Base-by-base conservation (phyloP, 2,888 invertebrate species). In the Drosophila trichaetosa region DNA sequence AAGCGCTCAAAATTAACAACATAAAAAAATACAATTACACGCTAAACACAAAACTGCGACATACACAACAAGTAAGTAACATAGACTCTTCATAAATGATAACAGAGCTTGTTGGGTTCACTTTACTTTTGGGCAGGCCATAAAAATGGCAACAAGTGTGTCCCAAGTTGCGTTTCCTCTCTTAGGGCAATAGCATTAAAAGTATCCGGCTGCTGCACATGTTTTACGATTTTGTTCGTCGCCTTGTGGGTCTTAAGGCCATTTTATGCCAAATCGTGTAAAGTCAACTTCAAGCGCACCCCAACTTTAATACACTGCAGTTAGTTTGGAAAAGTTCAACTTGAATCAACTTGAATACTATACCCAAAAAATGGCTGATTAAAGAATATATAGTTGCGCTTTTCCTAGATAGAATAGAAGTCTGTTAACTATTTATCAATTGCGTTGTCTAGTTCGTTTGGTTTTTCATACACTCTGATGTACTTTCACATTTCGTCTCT, bases 121-220 rank as follows among this genome's bases (percentile, higher is more conserved):
- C 21, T 24, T 51, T 58, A 16, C 31, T 42, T 46, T 51, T 65
- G 53, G 48, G 57, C 2, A 66, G 48, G 46, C 68, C 72, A 85
- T 71, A 76, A 81, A 73, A 82, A 73, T 63, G 71, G 66, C 75
- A 78, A 71, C 77, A 80, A 79, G 77, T 77, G 79, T 63, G 74
- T 61, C 58, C 71, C 40, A 75, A 74, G 75, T 75, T 64, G 64
- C 58, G 53, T 76, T 79, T 64, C 64, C 73, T 64, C 36, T 64
- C 53, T 69, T 21, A 40, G 69, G 62, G 18, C 42, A 54, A 60
- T 70, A 70, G 63, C 77, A 75, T 67, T 69, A 73, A 72, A 85
- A 82, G 70, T 78, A 82, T 80, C 77, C 67, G 73, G 64, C 61
- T 69, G 69, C 68, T 68, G 70, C 77, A 70, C 74, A 74, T 80